Evolutionary conservation across 2,888 invertebrate species (phyloP).

Genomic region (Ethmia dodecea): DNA sequence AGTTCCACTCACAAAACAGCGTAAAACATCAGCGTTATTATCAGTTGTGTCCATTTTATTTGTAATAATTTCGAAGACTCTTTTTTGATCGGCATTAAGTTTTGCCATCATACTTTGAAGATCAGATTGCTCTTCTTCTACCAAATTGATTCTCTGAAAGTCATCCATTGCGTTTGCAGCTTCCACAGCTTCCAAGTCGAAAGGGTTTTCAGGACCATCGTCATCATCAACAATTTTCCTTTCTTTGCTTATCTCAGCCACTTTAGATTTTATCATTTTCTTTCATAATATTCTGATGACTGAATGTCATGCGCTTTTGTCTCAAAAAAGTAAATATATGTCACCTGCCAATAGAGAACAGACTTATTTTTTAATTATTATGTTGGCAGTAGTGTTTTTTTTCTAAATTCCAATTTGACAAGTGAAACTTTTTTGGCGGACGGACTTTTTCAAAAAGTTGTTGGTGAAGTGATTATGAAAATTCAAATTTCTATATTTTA

Average conservation of each 20-base stretch:
- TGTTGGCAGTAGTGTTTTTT: too few species aligned
- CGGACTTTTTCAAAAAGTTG: too few species aligned
- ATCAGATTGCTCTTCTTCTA: constrained; percentile 15
- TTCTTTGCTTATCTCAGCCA: constrained; percentile 17
- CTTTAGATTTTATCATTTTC: constrained; percentile 16
- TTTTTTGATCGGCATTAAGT: constrained; percentile 27
- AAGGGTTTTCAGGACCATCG: constrained; percentile 20
- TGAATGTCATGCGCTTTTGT: too few species aligned
- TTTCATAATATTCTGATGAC: too few species aligned
- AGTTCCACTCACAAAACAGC: constrained; percentile 22
- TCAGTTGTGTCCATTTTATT: constrained; percentile 10
- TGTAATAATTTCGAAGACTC: constrained; percentile 24
- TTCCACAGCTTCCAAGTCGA: constrained; percentile 21
- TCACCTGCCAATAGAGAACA: too few species aligned
- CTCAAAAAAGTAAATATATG: too few species aligned
- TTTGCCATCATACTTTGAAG: constrained; percentile 18
- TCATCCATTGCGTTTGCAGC: constrained; percentile 24
- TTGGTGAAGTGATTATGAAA: too few species aligned
- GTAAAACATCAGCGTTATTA: constrained; percentile 7
- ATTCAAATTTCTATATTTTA: too few species aligned
- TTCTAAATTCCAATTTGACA: too few species aligned
- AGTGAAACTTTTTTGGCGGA: too few species aligned
- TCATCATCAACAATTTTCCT: constrained; percentile 16
- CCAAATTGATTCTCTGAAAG: constrained; percentile 11
- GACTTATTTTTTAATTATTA: too few species aligned